Evolutionary conservation across 2,888 invertebrate genomes (phyloP), one percentile per base, ranked within the genome.

Genomic region (Stenolophus ochropezus): DNA sequence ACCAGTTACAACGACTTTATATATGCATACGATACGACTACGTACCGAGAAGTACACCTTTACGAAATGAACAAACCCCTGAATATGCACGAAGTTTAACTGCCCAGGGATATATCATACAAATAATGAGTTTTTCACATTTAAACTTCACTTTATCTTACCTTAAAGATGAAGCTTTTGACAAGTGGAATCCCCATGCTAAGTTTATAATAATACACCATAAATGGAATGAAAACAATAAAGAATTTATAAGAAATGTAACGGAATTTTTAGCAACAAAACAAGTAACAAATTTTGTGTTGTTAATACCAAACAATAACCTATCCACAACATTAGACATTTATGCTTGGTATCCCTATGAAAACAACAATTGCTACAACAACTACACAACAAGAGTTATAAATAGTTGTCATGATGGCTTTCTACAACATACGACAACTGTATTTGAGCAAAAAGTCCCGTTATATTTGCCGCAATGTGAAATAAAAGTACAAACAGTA

Each of bases 381-480:
- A 25, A n/a, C 4, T 81, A 74, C 14, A 20, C 73, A 56, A 74
- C 53, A 4, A 27, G 8, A 11, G 20, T 81, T 23, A 58, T 81
- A 21, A 56, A 81, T 20, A 47, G 20, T 6, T 81, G 81, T 74
- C 23, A 14, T 11, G 0, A 74, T 58, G 81, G 81, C 1, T n/a
- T 21, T 27, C 20, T 81, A 4, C 47, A 74, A 58, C 3, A 5
- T n/a, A 20, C 6, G 8, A 6, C 8, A 8, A 2, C 16, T 25
- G 5, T 80, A 5, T 81, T 81, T 21, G 27, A 23, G 42, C 47
- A 75, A 5, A 84, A 84, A 71, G 80, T 84, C 16, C 84, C 84
- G 0, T 47, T 82, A 11, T 56, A 82, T 61, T 69, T 85, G 1
- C 75, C 76, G 4, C 56, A 33, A 25, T 85, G 84, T 76, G 75